These are phyloP conservation scores for Otolemur crassicaudatus DNA, from an alignment of 2,797 vertebrate species.

Conservation along the genomic window DNA sequence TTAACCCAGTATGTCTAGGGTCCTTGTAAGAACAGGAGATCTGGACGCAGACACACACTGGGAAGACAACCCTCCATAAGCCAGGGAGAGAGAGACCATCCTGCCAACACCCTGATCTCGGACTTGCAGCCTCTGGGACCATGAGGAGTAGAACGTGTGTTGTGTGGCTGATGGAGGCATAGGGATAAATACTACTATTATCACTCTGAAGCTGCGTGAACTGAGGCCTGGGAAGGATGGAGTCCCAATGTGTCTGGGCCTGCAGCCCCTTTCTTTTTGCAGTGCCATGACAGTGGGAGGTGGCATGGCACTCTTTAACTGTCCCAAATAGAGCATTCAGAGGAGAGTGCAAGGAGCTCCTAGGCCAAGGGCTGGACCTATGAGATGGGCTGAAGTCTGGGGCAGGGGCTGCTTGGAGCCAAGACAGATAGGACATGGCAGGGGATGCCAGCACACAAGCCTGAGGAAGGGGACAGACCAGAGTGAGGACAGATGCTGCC, in stretches of 20 bases:
- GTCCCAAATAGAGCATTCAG: not conserved
- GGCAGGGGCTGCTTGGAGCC: too few species aligned
- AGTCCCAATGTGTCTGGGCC: not conserved
- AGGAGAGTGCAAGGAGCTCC: not conserved
- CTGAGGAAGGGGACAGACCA: not conserved
- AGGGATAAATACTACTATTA: too few species aligned
- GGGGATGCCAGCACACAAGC: not conserved
- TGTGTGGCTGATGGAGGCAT: not conserved
- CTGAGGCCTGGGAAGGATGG: not conserved
- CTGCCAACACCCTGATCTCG: not conserved
- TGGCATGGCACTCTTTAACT: rapidly evolving
- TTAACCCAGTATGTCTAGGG: not conserved
- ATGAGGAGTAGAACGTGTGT: not conserved
- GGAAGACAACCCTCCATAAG: not conserved
- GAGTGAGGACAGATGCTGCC: not conserved
- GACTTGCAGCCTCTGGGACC: rapidly evolving
- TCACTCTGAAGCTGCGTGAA: not conserved
- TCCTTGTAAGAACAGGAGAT: not conserved
- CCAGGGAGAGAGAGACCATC: not conserved
- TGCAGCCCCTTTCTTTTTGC: not conserved
- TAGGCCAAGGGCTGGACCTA: not conserved
- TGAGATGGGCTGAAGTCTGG: not conserved
- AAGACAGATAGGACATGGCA: not conserved
- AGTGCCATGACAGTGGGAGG: not conserved
- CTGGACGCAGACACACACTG: not conserved